These are phyloP conservation scores for Cosmia trapezina DNA, from an alignment of 2,888 invertebrate species.

Conservation along the genomic window DNA sequence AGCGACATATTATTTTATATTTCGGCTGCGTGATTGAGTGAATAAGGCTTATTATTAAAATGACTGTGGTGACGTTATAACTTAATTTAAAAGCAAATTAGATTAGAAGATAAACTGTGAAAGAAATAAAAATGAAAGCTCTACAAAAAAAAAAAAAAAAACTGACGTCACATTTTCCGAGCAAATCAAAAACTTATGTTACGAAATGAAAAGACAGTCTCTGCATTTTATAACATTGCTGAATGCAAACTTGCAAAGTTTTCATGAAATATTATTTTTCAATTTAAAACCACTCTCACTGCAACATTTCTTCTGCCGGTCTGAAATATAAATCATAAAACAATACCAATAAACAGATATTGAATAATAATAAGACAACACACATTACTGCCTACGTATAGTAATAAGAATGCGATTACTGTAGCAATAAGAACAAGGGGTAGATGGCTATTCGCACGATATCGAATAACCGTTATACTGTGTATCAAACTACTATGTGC, in stretches of 20 bases:
- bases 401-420: slow-evolving; percentile 46
- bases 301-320: background rate
- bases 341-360: background rate
- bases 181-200: slow-evolving; percentile 26
- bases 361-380: slow-evolving; percentile 11
- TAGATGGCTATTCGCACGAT: slow-evolving; percentile 61
- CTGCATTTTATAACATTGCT: slow-evolving; percentile 7
- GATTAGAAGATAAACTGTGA: slow-evolving; percentile 23
- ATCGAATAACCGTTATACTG: slow-evolving; percentile 65
- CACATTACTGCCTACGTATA: slow-evolving; percentile 3
- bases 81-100: slow-evolving; percentile 32
- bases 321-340: background rate
- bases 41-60: slow-evolving; percentile 30
- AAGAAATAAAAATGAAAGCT: slow-evolving; percentile 15
- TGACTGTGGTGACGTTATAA: slow-evolving; percentile 26
- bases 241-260: slow-evolving; percentile 13
- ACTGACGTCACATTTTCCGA: slow-evolving; percentile 37
- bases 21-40: slow-evolving; percentile 27
- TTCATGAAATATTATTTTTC: slow-evolving; percentile 12
- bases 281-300: slow-evolving; percentile 11
- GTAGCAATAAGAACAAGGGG: slow-evolving; percentile 45
- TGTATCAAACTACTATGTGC: slow-evolving; percentile 60
- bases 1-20: slow-evolving; percentile 31
- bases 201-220: slow-evolving; percentile 18
- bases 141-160: slow-evolving; percentile 26